Evolutionary conservation across 2,797 vertebrate genomes (phyloP).

Genomic region (Ctenopoma kingsleyae): DNA sequence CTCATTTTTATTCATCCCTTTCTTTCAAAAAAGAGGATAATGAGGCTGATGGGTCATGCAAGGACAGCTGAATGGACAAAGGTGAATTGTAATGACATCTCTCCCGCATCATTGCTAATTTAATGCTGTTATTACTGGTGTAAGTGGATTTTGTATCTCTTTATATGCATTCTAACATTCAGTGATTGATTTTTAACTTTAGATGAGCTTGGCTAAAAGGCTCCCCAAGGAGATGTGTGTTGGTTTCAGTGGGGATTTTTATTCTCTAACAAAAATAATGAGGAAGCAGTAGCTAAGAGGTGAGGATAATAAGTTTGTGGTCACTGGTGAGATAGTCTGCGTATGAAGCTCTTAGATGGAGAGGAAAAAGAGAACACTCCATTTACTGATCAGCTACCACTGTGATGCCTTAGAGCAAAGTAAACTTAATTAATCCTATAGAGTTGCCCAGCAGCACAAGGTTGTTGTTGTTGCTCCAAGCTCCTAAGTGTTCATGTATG

Average conservation of each 20-base stretch:
- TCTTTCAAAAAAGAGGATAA: constrained; percentile 47
- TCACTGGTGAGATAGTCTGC: constrained; percentile 41
- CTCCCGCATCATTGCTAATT: constrained; percentile 56
- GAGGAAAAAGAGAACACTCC: constrained; percentile 25
- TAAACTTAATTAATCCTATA: constrained; percentile 45
- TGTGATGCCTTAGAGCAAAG: constrained; percentile 42
- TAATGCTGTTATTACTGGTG: constrained; percentile 55
- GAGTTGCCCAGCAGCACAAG: not conserved
- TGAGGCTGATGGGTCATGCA: constrained; percentile 55
- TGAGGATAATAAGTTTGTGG: constrained; percentile 56
- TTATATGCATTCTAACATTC: constrained; percentile 43
- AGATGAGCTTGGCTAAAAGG: constrained; percentile 39
- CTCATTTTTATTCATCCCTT: constrained; percentile 60
- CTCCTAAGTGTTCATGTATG: not conserved
- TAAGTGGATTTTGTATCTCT: constrained; percentile 60
- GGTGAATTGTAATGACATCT: constrained; percentile 59
- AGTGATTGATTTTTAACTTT: constrained; percentile 68
- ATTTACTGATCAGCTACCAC: constrained; percentile 49
- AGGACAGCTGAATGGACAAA: constrained; percentile 52
- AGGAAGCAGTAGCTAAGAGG: constrained; percentile 37
- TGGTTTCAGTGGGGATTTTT: constrained; percentile 52
- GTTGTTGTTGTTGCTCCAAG: constrained; percentile 7
- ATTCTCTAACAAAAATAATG: constrained; percentile 61
- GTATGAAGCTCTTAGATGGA: constrained; percentile 28
- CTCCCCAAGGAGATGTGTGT: constrained; percentile 34